These are phyloP conservation scores for Cabera pusaria DNA, from an alignment of 2,888 invertebrate genomes.

Conservation along the genomic window DNA sequence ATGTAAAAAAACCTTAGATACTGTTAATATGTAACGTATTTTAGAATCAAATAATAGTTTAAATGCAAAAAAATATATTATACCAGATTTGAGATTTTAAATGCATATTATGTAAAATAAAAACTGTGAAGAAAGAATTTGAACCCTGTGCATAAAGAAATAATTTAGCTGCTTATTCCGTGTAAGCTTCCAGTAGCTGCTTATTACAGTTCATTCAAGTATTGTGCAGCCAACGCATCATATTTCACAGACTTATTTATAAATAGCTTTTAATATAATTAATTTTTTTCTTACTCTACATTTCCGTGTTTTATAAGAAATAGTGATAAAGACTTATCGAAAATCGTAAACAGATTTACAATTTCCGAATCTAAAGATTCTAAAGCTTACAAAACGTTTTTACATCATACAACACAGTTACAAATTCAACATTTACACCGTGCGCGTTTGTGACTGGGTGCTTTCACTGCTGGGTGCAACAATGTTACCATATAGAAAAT, in stretches of 20 bases:
- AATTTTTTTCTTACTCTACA: conserved; percentile 5
- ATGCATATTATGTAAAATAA: too few species aligned
- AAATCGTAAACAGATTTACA: too few species aligned
- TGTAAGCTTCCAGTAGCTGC: conserved; percentile 8
- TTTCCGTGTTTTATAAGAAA: neutral
- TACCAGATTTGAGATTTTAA: too few species aligned
- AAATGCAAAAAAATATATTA: neutral
- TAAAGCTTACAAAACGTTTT: too few species aligned
- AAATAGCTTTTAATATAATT: conserved; percentile 10
- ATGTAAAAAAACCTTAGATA: neutral
- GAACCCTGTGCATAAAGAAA: neutral
- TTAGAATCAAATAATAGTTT: too few species aligned
- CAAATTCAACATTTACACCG: conserved; percentile 1
- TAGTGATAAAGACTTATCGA: neutral
- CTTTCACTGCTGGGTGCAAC: conserved; percentile 3
- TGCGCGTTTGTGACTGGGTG: conserved; percentile 8
- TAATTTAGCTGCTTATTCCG: conserved; percentile 15
- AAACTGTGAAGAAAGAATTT: neutral
- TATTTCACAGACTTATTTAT: conserved; percentile 1
- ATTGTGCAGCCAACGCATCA: conserved; percentile 13
- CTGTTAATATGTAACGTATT: too few species aligned
- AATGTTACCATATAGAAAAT: conserved; percentile 6
- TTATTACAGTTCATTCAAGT: conserved; percentile 7
- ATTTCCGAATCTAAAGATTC: too few species aligned
- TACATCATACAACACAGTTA: neutral